Conservation (phyloP, 2,113 vertebrate genomes). For the Phalacrocorax pelagicus region DNA sequence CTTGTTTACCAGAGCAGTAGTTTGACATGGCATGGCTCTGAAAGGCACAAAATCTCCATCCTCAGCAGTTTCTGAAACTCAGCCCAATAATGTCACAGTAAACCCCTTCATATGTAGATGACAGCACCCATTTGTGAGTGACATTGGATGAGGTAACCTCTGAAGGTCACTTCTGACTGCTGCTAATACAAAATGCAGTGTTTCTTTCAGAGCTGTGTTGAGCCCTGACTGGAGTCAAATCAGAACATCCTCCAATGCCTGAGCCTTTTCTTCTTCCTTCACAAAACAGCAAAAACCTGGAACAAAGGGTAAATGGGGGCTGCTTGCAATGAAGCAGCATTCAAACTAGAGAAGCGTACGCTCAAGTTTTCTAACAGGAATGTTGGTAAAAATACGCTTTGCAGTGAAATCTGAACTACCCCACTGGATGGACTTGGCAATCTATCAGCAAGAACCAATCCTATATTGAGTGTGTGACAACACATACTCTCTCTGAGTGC, state of each 20-base stretch:
- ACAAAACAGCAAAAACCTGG: neutral
- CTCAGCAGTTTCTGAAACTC: neutral
- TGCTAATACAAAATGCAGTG: neutral
- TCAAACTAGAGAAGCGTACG: conserved; percentile 53
- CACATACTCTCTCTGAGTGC: neutral
- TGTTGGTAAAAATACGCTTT: conserved; percentile 63
- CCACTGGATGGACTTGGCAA: neutral
- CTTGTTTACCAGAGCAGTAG: neutral
- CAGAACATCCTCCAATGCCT: neutral
- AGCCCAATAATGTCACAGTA: neutral
- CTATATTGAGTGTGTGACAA: neutral
- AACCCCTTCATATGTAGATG: neutral
- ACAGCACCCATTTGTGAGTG: neutral
- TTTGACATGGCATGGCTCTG: neutral
- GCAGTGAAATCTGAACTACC: neutral
- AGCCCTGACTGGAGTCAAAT: neutral
- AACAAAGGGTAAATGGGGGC: neutral
- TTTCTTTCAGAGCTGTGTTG: neutral
- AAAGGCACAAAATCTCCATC: conserved; percentile 17
- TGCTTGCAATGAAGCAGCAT: conserved; percentile 47
- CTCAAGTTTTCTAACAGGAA: conserved; percentile 74
- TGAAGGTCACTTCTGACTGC: neutral
- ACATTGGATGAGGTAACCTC: neutral
- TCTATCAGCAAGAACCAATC: neutral
- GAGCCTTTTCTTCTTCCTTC: conserved; percentile 27